Percentiles rank a stretch among this genome's conserved stretches.
phyloP scores from a whole-genome alignment of 1,140 invertebrate species.

The Proctacanthus coquilletti region DNA sequence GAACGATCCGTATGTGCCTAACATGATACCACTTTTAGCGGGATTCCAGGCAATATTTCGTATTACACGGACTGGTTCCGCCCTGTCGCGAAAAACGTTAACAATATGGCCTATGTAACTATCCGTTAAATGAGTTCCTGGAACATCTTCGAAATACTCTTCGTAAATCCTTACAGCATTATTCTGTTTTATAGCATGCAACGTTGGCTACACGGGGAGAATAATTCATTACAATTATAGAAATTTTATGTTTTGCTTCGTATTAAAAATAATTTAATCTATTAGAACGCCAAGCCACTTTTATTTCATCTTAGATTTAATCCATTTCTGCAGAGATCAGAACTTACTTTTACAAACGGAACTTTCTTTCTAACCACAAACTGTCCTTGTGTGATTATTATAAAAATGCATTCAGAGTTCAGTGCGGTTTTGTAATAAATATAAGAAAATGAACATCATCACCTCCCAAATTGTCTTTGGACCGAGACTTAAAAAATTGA shows the following conservation, averaged over 20 bases:
- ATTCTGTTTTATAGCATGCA: conserved; percentile 71
- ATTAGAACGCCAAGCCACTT: too few relatives aligned
- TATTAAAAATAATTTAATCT: too few relatives aligned
- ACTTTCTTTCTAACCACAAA: too few relatives aligned
- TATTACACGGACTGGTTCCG: conserved; percentile 40
- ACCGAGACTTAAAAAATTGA: too few relatives aligned
- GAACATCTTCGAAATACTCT: conserved; percentile 55
- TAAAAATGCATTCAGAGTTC: background rate
- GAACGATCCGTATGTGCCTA: too few relatives aligned
- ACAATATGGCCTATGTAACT: background rate
- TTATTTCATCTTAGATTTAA: too few relatives aligned
- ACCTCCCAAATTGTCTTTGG: background rate
- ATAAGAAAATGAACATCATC: background rate
- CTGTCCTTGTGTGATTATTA: conserved; percentile 14
- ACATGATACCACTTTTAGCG: too few relatives aligned
- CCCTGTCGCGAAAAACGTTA: conserved; percentile 17
- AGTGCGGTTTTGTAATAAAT: background rate
- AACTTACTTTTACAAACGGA: too few relatives aligned
- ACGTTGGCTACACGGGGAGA: conserved; percentile 43
- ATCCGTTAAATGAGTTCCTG: background rate
- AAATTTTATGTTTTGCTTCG: too few relatives aligned
- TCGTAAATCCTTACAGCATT: conserved; percentile 83
- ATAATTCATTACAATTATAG: too few relatives aligned
- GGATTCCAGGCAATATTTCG: conserved; percentile 73
- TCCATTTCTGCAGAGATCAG: too few relatives aligned